Conservation (phyloP, 2,113 vertebrate species). For the Barnardius zonarius region DNA sequence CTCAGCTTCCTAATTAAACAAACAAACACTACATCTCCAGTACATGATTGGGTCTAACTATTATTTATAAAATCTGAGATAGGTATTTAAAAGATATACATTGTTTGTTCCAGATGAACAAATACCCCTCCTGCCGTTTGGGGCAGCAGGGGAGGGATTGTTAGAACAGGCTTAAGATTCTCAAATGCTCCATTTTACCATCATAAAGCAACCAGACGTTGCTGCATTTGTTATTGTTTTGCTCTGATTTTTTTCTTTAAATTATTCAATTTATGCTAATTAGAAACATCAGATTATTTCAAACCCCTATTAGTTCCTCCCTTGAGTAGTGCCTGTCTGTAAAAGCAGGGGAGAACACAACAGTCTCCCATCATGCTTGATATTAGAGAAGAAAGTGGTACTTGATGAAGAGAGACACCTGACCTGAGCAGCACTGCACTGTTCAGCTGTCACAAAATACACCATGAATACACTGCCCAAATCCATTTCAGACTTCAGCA, state of each 20-base stretch:
- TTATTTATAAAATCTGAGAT: constrained; percentile 4
- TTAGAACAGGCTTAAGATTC: background rate
- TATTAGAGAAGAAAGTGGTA: background rate
- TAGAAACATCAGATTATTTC: background rate
- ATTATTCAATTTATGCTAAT: background rate
- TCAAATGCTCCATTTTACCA: background rate
- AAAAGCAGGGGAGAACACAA: background rate
- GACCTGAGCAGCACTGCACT: background rate
- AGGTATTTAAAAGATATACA: background rate
- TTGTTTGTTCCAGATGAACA: background rate
- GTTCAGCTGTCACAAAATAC: background rate
- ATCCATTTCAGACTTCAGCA: background rate
- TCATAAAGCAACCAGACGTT: background rate
- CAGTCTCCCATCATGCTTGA: background rate
- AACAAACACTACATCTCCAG: constrained; percentile 58
- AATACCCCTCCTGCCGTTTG: background rate
- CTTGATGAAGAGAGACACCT: background rate
- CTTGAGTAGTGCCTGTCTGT: background rate
- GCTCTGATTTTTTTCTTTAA: background rate
- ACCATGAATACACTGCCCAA: background rate
- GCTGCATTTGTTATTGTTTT: background rate
- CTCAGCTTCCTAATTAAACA: constrained; percentile 76
- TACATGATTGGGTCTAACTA: constrained; percentile 8
- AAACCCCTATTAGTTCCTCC: background rate
- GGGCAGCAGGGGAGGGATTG: background rate